Evolutionary conservation across 2,797 vertebrate species (phyloP), one percentile per base, ranked within the genome.

Genomic region (Macrochelys suwanniensis): DNA sequence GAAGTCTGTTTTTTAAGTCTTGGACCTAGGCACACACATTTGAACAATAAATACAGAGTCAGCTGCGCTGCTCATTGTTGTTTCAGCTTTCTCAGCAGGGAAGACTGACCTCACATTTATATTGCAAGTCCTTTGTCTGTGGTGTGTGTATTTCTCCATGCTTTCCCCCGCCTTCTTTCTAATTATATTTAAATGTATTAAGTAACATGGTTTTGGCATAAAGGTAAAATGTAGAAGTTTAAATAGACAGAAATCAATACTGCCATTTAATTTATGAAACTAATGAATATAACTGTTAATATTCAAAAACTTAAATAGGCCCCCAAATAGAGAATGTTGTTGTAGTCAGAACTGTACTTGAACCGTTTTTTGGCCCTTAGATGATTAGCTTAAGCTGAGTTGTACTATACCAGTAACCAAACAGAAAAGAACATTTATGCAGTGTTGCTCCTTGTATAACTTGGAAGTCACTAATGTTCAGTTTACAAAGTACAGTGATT

Each of bases 1-100:
- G 61, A 71, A 42, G 49, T 84, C 9, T 65, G 50, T 50, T 54
- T 61, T 91, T 82, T 68, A 51, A 59, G 88, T 89, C 33, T 68
- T 78, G 90, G 47, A 21, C 28, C 68, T 57, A 33, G 0, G 71
- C 15, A 17, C 57, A 15, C 82, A 56, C 49, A 79, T 68, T 88
- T 87, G 19, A 6, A 9, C 37, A 25, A 26, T 0, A 85, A 25
- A 26, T 0, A 85, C 56, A 57, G 54, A 88, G 76, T 76, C 76
- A 87, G 0, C 13, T 31, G 47, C 74, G 82, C 50, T 53, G 26
- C 23, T 94, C 81, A 11, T 91, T 95, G 80, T 82, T 93, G 90
- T 96, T 94, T 90, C 93, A 96, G 87, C 61, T 94, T 97, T 95
- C 94, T 89, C 94, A 94, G 88, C 88, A 90, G 81, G 87, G 37